These are phyloP conservation scores for Drosophila murphyi DNA, from an alignment of 1,140 invertebrate species.

Conservation along the genomic window DNA sequence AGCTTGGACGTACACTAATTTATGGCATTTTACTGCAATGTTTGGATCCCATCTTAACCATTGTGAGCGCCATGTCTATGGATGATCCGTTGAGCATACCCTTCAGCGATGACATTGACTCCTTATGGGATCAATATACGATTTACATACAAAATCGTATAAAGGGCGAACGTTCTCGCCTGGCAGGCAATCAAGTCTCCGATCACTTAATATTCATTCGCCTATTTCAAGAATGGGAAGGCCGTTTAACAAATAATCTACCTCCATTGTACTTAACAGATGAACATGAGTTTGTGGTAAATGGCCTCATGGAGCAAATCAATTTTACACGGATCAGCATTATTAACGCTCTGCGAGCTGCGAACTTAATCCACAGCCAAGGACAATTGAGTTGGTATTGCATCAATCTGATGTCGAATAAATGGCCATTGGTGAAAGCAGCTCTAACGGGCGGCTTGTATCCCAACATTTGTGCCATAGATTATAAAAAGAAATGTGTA, in stretches of 20 bases:
- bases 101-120: slow-evolving; percentile 46
- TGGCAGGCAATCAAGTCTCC: slow-evolving; percentile 91
- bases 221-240: slow-evolving; percentile 93
- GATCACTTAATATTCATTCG: slow-evolving; percentile 96
- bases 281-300: slow-evolving; percentile 69
- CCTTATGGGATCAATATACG: slow-evolving; percentile 86
- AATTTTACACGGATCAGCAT: slow-evolving; percentile 88
- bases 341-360: slow-evolving; percentile 93
- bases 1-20: slow-evolving; percentile 95
- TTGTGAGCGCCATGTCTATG: slow-evolving; percentile 94
- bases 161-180: slow-evolving; percentile 87
- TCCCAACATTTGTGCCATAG: slow-evolving; percentile 91
- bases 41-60: slow-evolving; percentile 96
- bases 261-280: slow-evolving; percentile 46
- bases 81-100: slow-evolving; percentile 88
- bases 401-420: slow-evolving; percentile 93
- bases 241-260: slow-evolving; percentile 84
- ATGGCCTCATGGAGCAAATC: slow-evolving; percentile 69
- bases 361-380: slow-evolving; percentile 91
- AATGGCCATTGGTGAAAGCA: slow-evolving; percentile 96
- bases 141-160: slow-evolving; percentile 86
- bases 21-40: slow-evolving; percentile 96
- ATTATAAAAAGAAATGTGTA: slow-evolving; percentile 50
- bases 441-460: slow-evolving; percentile 94
- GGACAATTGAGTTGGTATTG: slow-evolving; percentile 91